Conservation (phyloP, 1,140 invertebrate genomes). For the Drosophila ohnishii region DNA sequence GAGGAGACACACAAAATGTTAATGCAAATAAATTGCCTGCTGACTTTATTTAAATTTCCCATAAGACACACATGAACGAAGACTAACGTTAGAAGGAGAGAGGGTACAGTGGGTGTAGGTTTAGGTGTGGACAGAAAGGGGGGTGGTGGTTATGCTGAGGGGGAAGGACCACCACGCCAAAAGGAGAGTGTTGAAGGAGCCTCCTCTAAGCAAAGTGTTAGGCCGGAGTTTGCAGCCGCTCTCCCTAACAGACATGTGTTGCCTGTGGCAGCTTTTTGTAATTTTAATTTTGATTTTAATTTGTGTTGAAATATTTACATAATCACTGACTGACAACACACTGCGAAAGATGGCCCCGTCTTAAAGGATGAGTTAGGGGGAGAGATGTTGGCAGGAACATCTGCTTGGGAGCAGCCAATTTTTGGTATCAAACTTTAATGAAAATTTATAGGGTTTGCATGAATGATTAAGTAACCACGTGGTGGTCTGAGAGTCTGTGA, state of each 20-base stretch:
- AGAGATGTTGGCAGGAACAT: conserved; percentile 35
- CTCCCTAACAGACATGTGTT: conserved; percentile 66
- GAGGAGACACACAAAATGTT: conserved; percentile 62
- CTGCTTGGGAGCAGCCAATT: conserved; percentile 58
- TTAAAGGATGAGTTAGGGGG: conserved; percentile 1
- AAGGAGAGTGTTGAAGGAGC: conserved; percentile 27
- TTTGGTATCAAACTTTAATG: conserved; percentile 78
- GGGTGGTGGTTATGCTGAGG: neutral
- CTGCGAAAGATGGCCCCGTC: conserved; percentile 29
- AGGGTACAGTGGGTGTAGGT: conserved; percentile 2
- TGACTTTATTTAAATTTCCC: conserved; percentile 82
- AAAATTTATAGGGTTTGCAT: conserved; percentile 80
- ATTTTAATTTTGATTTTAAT: conserved; percentile 82
- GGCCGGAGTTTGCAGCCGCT: conserved; percentile 28
- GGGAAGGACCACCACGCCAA: conserved; percentile 1
- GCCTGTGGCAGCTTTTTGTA: conserved; percentile 79
- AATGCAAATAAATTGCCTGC: conserved; percentile 82
- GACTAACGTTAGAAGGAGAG: conserved; percentile 21
- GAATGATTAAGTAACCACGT: conserved; percentile 74
- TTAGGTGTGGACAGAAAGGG: neutral
- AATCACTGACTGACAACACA: conserved; percentile 80
- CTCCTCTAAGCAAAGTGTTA: conserved; percentile 68
- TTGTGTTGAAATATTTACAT: conserved; percentile 82
- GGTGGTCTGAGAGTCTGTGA: conserved; percentile 21
- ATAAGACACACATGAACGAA: conserved; percentile 72